These are phyloP conservation scores for Pseudomyrmex sp. DNA, from an alignment of 1,140 invertebrate genomes.

Conservation along the genomic window DNA sequence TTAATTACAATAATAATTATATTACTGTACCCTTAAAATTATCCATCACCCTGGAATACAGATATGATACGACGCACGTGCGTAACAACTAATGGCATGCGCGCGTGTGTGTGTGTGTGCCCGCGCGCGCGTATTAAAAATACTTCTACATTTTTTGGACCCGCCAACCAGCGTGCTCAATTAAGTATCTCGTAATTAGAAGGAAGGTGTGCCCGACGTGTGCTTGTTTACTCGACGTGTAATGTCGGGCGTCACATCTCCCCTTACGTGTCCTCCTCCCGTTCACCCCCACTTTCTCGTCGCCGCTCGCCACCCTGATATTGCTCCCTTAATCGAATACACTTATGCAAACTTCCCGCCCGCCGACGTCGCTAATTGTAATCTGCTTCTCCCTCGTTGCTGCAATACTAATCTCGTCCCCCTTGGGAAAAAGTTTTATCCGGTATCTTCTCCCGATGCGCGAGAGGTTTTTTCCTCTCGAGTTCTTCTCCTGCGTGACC, in stretches of 20 bases:
- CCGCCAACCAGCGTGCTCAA: slow-evolving; percentile 84
- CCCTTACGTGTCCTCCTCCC: slow-evolving; percentile 7
- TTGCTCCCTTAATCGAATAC: slow-evolving; percentile 66
- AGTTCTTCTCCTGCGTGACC: not conserved
- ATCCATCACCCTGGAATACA: slow-evolving; percentile 23
- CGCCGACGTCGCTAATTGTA: slow-evolving; percentile 29
- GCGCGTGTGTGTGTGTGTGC: not conserved
- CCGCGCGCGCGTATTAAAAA: slow-evolving; percentile 70
- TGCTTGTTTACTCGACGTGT: slow-evolving; percentile 37
- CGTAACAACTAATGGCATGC: not conserved
- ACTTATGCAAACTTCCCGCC: slow-evolving; percentile 41
- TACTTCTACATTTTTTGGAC: slow-evolving; percentile 85
- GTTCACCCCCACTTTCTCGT: not conserved
- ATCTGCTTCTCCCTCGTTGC: slow-evolving; percentile 18
- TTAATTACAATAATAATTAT: slow-evolving; percentile 51
- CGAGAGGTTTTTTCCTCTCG: no score
- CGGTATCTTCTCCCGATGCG: not conserved
- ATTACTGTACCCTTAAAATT: slow-evolving; percentile 60
- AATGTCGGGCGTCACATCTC: slow-evolving; percentile 56
- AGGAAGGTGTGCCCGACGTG: slow-evolving; percentile 57
- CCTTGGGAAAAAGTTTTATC: not conserved
- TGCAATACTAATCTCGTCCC: slow-evolving; percentile 26
- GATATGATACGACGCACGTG: slow-evolving; percentile 18
- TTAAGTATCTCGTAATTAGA: slow-evolving; percentile 74
- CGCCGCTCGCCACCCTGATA: slow-evolving; percentile 27